Percentiles rank a stretch among this genome's conserved stretches.
Evolutionary conservation across 2,888 invertebrate species (phyloP).

Genomic region (Theretra japonica): DNA sequence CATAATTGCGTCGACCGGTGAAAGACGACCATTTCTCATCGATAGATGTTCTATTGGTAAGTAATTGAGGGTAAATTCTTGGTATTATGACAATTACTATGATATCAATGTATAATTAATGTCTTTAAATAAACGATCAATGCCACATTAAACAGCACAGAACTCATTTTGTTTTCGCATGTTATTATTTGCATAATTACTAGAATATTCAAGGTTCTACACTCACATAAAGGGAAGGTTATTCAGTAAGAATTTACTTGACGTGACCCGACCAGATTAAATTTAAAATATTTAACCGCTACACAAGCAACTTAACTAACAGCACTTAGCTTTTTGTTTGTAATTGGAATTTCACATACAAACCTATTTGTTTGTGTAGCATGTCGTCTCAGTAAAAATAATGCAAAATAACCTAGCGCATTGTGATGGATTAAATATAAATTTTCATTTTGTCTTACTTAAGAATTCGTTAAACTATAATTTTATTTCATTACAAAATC

Average conservation of each 20-base stretch:
- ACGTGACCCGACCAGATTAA: constrained; percentile 49
- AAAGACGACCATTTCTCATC: too few relatives aligned
- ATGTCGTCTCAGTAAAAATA: not conserved
- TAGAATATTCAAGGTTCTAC: constrained; percentile 36
- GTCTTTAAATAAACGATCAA: not conserved
- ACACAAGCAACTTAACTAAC: constrained; percentile 34
- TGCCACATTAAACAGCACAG: not conserved
- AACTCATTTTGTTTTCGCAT: constrained; percentile 13
- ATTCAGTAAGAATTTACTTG: constrained; percentile 44
- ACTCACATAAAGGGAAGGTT: constrained; percentile 35
- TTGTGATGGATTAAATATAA: too few relatives aligned
- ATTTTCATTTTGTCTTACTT: not conserved
- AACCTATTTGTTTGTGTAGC: not conserved
- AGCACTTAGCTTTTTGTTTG: constrained; percentile 25
- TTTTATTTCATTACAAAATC: too few relatives aligned
- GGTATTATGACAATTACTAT: too few relatives aligned
- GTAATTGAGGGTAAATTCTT: too few relatives aligned
- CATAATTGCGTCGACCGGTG: too few relatives aligned
- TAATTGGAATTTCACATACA: constrained; percentile 22
- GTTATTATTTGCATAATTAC: constrained; percentile 27
- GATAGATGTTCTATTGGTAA: too few relatives aligned
- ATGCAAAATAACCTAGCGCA: too few relatives aligned
- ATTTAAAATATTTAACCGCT: constrained; percentile 35
- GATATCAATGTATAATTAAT: not conserved
- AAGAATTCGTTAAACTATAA: constrained; percentile 1